Evolutionary conservation across 1,140 invertebrate species (phyloP).

Genomic region (Hylaeus anthracinus): DNA sequence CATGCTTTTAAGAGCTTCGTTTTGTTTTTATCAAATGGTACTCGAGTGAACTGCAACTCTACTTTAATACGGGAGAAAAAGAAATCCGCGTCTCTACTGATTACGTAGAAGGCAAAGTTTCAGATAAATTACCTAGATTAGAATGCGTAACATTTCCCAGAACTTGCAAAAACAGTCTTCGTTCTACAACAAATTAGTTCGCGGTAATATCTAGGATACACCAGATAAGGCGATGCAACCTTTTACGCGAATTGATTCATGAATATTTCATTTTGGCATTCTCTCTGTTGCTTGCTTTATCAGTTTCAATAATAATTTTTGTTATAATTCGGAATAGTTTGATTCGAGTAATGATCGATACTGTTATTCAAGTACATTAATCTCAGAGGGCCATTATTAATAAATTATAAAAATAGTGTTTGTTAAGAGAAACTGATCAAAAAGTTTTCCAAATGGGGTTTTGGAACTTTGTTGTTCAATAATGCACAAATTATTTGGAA

Average conservation of each 20-base stretch:
- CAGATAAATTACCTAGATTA: constrained; percentile 19
- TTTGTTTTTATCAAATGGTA: background rate
- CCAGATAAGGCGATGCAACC: constrained; percentile 19
- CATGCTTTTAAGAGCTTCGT: background rate
- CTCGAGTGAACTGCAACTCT: background rate
- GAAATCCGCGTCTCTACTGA: constrained; percentile 7
- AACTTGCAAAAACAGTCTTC: constrained; percentile 8
- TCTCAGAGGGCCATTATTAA: too few species aligned
- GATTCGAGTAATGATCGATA: background rate
- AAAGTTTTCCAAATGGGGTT: too few species aligned
- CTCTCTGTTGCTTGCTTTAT: background rate
- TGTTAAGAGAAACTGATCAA: too few species aligned
- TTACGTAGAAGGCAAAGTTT: constrained; percentile 15
- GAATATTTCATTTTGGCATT: constrained; percentile 23
- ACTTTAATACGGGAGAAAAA: background rate
- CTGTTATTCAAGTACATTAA: too few species aligned
- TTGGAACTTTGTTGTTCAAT: too few species aligned
- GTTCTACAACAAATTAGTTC: background rate
- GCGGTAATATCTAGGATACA: background rate
- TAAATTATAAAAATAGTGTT: too few species aligned
- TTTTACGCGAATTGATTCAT: constrained; percentile 37
- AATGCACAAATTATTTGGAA: too few species aligned
- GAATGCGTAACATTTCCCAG: constrained; percentile 14
- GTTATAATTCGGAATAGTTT: background rate
- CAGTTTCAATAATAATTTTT: background rate